These are phyloP conservation scores for Epinotia bilunana DNA, from an alignment of 2,888 invertebrate species.

Conservation along the genomic window DNA sequence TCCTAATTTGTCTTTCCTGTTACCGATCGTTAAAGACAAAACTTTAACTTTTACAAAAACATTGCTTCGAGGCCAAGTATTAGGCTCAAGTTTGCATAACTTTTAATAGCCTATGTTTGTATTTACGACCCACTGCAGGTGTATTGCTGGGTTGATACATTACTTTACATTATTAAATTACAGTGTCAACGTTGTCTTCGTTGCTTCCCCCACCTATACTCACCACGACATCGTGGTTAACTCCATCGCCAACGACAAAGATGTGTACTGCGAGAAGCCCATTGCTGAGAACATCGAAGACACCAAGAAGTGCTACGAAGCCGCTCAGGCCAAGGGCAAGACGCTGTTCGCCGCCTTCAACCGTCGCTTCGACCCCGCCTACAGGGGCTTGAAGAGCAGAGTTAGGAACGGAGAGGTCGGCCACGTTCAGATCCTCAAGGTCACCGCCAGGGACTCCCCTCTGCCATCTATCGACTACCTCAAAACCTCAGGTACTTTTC, in stretches of 20 bases:
- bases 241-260: constrained; percentile 83
- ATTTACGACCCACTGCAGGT: too few species aligned
- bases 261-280: constrained; percentile 89
- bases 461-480: constrained; percentile 86
- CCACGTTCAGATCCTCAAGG: constrained; percentile 86
- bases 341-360: constrained; percentile 87
- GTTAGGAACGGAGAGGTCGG: constrained; percentile 85
- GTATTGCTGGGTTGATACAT: too few species aligned
- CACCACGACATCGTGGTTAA: constrained; percentile 83
- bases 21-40: background rate
- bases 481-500: constrained; percentile 79
- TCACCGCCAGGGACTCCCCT: constrained; percentile 87
- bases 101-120: too few species aligned
- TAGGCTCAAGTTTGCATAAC: background rate
- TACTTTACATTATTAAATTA: constrained; percentile 38
- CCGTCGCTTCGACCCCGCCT: constrained; percentile 87
- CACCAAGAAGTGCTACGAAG: constrained; percentile 84
- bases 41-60: too few species aligned
- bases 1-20: background rate
- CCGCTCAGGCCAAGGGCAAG: constrained; percentile 81
- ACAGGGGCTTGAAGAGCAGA: constrained; percentile 75
- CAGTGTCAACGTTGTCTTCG: constrained; percentile 81
- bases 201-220: constrained; percentile 85
- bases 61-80: background rate
- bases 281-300: constrained; percentile 83